Conservation (phyloP, 2,113 vertebrate genomes). For the Corythornis madagascariensis region DNA sequence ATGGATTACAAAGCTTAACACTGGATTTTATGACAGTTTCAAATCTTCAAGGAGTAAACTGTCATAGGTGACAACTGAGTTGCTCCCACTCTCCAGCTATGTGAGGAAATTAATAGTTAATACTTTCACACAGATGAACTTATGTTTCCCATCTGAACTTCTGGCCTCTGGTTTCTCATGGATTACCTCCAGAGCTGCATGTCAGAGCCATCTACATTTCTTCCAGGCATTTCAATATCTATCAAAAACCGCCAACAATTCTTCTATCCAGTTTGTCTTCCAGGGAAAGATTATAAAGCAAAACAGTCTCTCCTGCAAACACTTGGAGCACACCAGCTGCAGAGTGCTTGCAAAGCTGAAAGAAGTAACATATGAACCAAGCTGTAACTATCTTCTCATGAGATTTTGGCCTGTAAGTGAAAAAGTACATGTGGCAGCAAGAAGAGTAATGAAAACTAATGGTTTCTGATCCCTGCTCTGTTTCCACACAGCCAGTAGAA, state of each 20-base stretch:
- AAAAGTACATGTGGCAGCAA: background rate
- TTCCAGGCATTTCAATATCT: background rate
- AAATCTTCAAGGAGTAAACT: background rate
- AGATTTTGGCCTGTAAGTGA: background rate
- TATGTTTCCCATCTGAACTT: background rate
- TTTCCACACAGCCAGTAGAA: background rate
- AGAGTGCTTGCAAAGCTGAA: background rate
- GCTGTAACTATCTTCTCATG: background rate
- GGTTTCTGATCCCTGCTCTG: background rate
- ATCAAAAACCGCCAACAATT: background rate
- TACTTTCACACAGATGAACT: background rate
- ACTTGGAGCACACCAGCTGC: background rate
- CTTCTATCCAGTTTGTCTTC: background rate
- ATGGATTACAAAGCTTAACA: background rate
- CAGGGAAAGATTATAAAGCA: background rate
- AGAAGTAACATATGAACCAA: background rate
- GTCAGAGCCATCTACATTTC: background rate
- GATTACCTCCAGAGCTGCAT: background rate
- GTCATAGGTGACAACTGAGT: background rate
- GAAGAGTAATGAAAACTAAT: background rate
- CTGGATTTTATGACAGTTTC: background rate
- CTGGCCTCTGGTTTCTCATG: background rate
- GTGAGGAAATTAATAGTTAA: background rate
- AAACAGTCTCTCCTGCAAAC: background rate
- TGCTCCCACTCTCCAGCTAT: background rate